Evolutionary conservation across 1,140 invertebrate species (phyloP), one percentile per base, ranked within the genome.

Genomic region (Choristoneura fumiferana): DNA sequence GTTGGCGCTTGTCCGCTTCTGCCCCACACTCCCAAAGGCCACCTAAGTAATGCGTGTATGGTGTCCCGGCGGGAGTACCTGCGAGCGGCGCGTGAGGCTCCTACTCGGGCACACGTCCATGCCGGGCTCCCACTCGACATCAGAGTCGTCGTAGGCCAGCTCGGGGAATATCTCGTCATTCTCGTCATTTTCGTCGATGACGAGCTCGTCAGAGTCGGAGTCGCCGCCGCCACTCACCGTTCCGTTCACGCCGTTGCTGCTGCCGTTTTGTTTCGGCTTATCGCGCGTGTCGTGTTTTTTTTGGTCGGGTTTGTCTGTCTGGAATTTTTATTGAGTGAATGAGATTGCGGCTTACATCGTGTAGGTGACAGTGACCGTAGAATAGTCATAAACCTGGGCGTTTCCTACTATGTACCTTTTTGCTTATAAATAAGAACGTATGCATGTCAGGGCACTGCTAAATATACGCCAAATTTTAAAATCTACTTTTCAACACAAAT

Each of bases 131-230:
- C 77, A 77, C 55, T 87, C 84, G 0, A 57, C 67, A 54, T 87
- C 84, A 0, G 79, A 83, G 33, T 87, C 84, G 9, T 87, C 84
- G 59, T 87, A 87, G 3, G 79, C 69, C 13, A 87, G 72, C 55
- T 87, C 84, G 1, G 84, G 84, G 76, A 85, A 87, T 71, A 77
- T 62, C 56, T 84, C 76, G 62, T 84, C 83, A 29, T 29, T 29
- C 1, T 70, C 64, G 13, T 77, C 76, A 22, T 71, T 59, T 35
- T 76, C 77, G 34, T 76, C 72, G 18, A 75, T 68, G 22, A 66
- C 63, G 15, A 71, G 55, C 58, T 52, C 58, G 15, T 60, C 69
- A n/a, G 17, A 15, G 39, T 75, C 75, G 52, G 78, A 73, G 37
- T 77, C 79, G 18, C 75, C 74, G 43, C 62, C 65, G 40, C 45